Percentiles rank a stretch among this genome's conserved stretches.
phyloP scores from a whole-genome alignment of 2,888 invertebrate species.

The Luperina nickerlii region DNA sequence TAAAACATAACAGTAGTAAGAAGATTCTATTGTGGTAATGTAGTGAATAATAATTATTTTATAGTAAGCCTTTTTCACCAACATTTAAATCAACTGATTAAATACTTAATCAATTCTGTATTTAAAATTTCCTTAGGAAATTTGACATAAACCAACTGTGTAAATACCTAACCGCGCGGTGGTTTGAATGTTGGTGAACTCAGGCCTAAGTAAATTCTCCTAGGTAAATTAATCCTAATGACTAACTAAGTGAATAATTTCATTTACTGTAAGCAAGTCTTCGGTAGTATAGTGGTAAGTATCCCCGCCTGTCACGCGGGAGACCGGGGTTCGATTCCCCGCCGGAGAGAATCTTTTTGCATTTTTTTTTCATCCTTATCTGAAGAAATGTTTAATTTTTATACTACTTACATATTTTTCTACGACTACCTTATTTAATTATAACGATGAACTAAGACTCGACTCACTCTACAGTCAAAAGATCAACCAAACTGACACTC shows the following conservation, averaged over 20 bases:
- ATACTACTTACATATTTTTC: not conserved
- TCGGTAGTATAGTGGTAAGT: slow-evolving; percentile 91
- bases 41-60: not conserved
- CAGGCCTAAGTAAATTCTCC: no score
- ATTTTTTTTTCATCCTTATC: slow-evolving; percentile 1
- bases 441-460: not conserved
- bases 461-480: not conserved
- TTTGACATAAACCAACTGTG: no score
- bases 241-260: not conserved
- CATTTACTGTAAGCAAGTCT: slow-evolving; percentile 63
- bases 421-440: not conserved
- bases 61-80: no score
- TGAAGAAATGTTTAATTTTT: not conserved
- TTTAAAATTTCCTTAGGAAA: no score
- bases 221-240: no score
- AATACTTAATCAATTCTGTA: no score
- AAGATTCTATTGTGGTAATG: not conserved
- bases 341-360: slow-evolving; percentile 82
- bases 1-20: not conserved
- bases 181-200: no score
- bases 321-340: slow-evolving; percentile 91
- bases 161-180: no score
- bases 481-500: not conserved
- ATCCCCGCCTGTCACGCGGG: slow-evolving; percentile 91
- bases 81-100: no score